Percentiles rank a stretch among this genome's conserved stretches.
Evolutionary conservation across 2,797 vertebrate species (phyloP).

Genomic region (Coreius guichenoti): DNA sequence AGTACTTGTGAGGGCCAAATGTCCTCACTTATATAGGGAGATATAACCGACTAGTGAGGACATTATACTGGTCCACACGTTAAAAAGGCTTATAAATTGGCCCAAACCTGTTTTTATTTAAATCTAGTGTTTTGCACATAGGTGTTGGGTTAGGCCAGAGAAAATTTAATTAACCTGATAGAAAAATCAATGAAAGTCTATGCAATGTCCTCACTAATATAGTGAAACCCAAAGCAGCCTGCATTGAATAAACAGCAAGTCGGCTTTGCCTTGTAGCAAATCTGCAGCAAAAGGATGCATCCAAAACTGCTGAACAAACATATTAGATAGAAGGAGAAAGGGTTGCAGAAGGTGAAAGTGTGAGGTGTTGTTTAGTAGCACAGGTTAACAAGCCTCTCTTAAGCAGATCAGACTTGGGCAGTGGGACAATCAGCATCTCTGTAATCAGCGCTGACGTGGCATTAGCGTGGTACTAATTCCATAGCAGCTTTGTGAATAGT

Average conservation of each 20-base stretch:
- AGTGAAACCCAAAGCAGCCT: not conserved
- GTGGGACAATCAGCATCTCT: slow-evolving; percentile 8
- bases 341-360: slow-evolving; percentile 36
- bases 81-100: not conserved
- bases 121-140: not conserved
- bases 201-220: not conserved
- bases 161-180: not conserved
- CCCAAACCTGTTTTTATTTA: not conserved
- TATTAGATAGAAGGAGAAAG: not conserved
- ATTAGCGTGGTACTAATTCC: slow-evolving; percentile 43
- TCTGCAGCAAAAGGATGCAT: slow-evolving; percentile 2
- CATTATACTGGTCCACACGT: not conserved
- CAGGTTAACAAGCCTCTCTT: slow-evolving; percentile 42
- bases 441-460: slow-evolving; percentile 46
- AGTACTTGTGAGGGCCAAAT: not conserved
- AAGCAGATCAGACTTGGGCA: slow-evolving; percentile 51
- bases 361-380: slow-evolving; percentile 19
- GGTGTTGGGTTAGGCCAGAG: not conserved
- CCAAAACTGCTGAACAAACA: not conserved
- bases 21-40: not conserved
- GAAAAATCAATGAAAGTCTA: not conserved
- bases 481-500: slow-evolving; percentile 5
- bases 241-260: slow-evolving; percentile 47
- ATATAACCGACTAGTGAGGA: not conserved
- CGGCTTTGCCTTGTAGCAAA: slow-evolving; percentile 24